These are phyloP conservation scores for Hylyphantes graminicola DNA, from an alignment of 1,140 invertebrate species.

Conservation along the genomic window DNA sequence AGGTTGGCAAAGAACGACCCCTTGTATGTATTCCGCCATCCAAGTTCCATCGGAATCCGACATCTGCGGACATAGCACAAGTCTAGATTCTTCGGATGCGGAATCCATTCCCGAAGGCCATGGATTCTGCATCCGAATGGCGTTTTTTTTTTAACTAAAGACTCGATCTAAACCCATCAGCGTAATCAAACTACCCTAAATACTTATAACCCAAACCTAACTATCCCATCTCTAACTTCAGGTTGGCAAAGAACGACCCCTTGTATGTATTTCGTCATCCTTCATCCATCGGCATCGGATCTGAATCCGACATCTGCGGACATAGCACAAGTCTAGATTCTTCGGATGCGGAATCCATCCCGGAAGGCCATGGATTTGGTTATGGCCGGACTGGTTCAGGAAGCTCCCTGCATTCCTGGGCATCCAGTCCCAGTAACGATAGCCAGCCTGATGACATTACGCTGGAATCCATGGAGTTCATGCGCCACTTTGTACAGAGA, in stretches of 20 bases:
- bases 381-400: slow-evolving; percentile 72
- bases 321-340: slow-evolving; percentile 74
- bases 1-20: slow-evolving; percentile 51
- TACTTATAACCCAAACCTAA: background rate
- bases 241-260: slow-evolving; percentile 51
- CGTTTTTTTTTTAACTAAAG: too few species aligned
- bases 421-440: slow-evolving; percentile 78
- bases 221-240: background rate
- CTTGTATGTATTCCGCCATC: slow-evolving; percentile 58
- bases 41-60: slow-evolving; percentile 70
- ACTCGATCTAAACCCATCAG: too few species aligned
- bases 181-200: too few species aligned
- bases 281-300: slow-evolving; percentile 70
- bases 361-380: slow-evolving; percentile 57
- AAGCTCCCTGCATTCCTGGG: slow-evolving; percentile 79
- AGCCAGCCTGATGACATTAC: slow-evolving; percentile 77
- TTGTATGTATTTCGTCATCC: slow-evolving; percentile 59
- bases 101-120: slow-evolving; percentile 64
- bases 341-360: slow-evolving; percentile 70
- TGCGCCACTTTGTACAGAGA: slow-evolving; percentile 78
- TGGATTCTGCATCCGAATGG: too few species aligned
- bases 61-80: slow-evolving; percentile 73
- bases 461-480: slow-evolving; percentile 74
- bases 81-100: slow-evolving; percentile 73
- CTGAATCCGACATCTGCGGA: slow-evolving; percentile 72